phyloP scores from a whole-genome alignment of 1,140 invertebrate species.

The Cyclargus thomasi region DNA sequence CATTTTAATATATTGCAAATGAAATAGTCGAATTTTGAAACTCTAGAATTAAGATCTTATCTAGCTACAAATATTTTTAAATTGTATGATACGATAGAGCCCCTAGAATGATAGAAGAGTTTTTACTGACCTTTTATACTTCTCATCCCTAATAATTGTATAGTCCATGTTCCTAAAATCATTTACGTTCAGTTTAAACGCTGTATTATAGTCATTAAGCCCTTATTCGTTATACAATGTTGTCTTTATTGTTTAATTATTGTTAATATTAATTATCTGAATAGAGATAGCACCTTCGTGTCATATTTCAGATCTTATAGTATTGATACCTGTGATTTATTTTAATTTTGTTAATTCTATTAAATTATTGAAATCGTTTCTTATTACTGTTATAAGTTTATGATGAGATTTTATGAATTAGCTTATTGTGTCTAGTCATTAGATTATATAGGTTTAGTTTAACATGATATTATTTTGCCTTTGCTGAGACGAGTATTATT shows the following conservation, averaged over 20 bases:
- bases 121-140: conserved; percentile 71
- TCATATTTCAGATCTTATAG: no score
- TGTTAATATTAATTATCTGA: no score
- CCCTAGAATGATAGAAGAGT: conserved; percentile 42
- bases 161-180: no score
- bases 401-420: neutral
- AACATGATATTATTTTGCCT: neutral
- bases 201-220: no score
- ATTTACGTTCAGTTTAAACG: no score
- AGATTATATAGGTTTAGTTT: neutral
- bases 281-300: no score
- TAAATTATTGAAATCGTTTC: neutral
- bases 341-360: neutral
- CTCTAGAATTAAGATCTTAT: no score
- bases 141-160: conserved; percentile 22
- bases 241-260: no score
- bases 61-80: conserved; percentile 18
- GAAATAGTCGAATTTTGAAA: no score
- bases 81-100: conserved; percentile 55
- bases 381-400: neutral
- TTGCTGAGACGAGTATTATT: neutral
- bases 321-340: neutral
- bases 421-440: neutral
- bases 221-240: no score
- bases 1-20: no score